Evolutionary conservation across 2,113 vertebrate species (phyloP).

Genomic region (Lampris incognitus): DNA sequence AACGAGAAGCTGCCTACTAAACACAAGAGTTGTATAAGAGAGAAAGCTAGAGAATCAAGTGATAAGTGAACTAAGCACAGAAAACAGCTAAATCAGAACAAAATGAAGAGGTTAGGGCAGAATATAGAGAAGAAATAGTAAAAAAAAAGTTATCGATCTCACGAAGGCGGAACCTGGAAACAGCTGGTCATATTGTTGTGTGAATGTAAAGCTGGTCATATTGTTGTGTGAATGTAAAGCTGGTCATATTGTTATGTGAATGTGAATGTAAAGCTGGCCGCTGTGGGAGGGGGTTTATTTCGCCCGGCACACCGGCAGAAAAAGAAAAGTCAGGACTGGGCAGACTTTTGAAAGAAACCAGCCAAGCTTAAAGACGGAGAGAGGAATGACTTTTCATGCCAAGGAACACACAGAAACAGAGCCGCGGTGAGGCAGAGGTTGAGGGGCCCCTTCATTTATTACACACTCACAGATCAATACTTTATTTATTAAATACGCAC

Average conservation of each 20-base stretch:
- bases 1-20: too few relatives aligned
- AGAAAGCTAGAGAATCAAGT: too few relatives aligned
- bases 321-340: constrained; percentile 45
- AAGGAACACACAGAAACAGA: constrained; percentile 32
- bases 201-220: too few relatives aligned
- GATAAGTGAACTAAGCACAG: too few relatives aligned
- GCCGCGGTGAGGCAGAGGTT: constrained; percentile 39
- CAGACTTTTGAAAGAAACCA: constrained; percentile 53
- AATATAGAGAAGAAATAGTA: too few relatives aligned
- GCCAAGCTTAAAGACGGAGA: constrained; percentile 62
- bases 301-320: constrained; percentile 35
- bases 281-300: constrained; percentile 38
- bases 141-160: too few relatives aligned
- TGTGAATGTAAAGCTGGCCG: neutral
- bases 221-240: too few relatives aligned
- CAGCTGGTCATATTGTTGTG: too few relatives aligned
- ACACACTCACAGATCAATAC: constrained; percentile 30
- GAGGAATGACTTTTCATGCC: constrained; percentile 61
- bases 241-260: constrained; percentile 47
- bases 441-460: constrained; percentile 45
- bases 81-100: too few relatives aligned
- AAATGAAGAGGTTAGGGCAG: too few relatives aligned
- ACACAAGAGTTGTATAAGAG: too few relatives aligned
- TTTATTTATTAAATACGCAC: neutral
- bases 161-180: too few relatives aligned